These are phyloP conservation scores for Coluber constrictor DNA, from an alignment of 2,797 vertebrate species.

Conservation along the genomic window DNA sequence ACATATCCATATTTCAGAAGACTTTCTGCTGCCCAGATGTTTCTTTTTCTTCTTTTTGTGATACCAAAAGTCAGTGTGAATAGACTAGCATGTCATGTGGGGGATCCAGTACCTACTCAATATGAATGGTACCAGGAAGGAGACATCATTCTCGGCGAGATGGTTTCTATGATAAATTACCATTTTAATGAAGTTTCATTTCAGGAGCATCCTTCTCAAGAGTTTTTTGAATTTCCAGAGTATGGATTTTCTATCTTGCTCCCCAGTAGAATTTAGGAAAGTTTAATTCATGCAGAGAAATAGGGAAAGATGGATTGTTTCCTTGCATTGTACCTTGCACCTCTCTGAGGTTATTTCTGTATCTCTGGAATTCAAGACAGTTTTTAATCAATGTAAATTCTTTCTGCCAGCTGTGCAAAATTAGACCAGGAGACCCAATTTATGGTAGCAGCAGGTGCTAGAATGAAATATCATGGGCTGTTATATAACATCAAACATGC, in stretches of 20 bases:
- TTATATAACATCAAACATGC: too few relatives aligned
- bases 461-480: neutral
- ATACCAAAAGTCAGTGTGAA: neutral
- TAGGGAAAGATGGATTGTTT: neutral
- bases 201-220: neutral
- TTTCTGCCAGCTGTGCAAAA: neutral
- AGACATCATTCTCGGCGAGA: neutral
- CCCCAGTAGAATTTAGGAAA: neutral
- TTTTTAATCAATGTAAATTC: neutral
- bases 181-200: neutral
- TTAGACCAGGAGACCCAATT: neutral
- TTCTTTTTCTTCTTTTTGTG: neutral
- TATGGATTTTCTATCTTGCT: neutral
- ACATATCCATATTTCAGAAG: neutral
- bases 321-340: too few relatives aligned
- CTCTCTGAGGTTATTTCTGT: neutral
- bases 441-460: neutral
- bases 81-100: neutral
- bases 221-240: neutral
- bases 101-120: accelerated
- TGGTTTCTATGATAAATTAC: neutral
- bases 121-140: neutral
- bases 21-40: neutral
- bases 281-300: neutral
- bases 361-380: neutral